These are phyloP conservation scores for Bovichtus variegatus DNA, from an alignment of 2,797 vertebrate genomes.

Conservation along the genomic window DNA sequence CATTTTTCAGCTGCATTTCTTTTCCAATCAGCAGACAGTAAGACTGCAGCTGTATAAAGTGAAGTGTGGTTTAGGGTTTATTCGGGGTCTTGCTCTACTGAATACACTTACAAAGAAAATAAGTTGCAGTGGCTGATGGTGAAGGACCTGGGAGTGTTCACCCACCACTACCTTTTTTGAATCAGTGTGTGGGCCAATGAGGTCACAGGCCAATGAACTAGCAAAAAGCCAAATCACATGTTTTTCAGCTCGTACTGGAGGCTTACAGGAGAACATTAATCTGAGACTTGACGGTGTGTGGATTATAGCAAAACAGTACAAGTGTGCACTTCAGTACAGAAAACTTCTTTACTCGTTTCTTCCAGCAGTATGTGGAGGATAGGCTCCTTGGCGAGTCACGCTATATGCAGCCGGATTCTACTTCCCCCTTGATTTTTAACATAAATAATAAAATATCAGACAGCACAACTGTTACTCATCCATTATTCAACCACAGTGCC, in stretches of 20 bases:
- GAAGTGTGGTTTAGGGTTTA: neutral
- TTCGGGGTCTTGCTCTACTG: neutral
- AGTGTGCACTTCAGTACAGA: neutral
- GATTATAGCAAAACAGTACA: constrained; percentile 19
- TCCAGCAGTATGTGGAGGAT: constrained; percentile 2
- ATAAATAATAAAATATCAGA: constrained; percentile 71
- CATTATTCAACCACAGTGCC: constrained; percentile 63
- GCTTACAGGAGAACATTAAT: constrained; percentile 47
- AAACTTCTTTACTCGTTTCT: constrained; percentile 39
- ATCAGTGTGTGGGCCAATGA: constrained; percentile 18
- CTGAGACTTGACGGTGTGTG: constrained; percentile 28
- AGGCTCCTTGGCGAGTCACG: constrained; percentile 4
- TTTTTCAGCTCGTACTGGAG: constrained; percentile 29
- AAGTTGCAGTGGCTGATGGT: neutral
- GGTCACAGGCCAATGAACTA: constrained; percentile 57
- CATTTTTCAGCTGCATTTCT: neutral
- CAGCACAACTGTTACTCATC: constrained; percentile 45
- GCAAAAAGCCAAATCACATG: constrained; percentile 78
- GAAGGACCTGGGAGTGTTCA: neutral
- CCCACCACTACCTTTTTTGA: constrained; percentile 26
- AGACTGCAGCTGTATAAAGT: neutral
- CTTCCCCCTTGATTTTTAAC: constrained; percentile 34
- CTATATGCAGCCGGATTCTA: constrained; percentile 18
- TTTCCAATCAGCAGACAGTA: neutral
- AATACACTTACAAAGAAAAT: constrained; percentile 1